phyloP scores from a whole-genome alignment of 2,797 vertebrate genomes.

The Amblyraja radiata region DNA sequence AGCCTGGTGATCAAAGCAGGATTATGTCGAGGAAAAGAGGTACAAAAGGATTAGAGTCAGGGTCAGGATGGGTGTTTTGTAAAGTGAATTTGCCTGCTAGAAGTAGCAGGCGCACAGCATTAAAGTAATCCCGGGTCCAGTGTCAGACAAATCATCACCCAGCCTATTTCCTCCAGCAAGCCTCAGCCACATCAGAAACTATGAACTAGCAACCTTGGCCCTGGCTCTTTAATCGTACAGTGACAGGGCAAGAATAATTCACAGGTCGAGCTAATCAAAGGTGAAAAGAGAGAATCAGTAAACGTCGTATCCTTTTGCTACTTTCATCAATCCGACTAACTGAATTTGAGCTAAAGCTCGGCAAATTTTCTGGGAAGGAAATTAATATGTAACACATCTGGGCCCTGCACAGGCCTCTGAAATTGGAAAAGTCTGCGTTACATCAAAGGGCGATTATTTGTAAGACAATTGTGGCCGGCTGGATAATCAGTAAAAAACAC shows the following conservation, averaged over 20 bases:
- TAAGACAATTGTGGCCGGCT: constrained; percentile 71
- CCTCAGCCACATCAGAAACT: constrained; percentile 53
- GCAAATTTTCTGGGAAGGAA: constrained; percentile 85
- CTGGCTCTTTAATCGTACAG: constrained; percentile 67
- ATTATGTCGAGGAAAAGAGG: constrained; percentile 8
- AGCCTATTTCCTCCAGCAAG: constrained; percentile 47
- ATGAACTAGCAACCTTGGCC: constrained; percentile 57
- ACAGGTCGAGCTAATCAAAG: constrained; percentile 95
- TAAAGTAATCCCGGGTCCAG: constrained; percentile 53
- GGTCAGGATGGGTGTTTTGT: constrained; percentile 38
- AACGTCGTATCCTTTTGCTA: constrained; percentile 91
- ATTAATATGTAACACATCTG: constrained; percentile 98
- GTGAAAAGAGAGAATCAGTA: constrained; percentile 98
- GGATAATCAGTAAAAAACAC: constrained; percentile 84
- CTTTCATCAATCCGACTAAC: constrained; percentile 99
- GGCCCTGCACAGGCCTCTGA: constrained; percentile 63
- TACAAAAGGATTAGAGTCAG: constrained; percentile 30
- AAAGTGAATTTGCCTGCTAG: constrained; percentile 34
- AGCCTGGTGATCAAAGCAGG: constrained; percentile 32
- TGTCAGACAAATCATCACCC: constrained; percentile 51
- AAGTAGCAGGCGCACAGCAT: constrained; percentile 41
- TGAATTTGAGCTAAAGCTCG: constrained; percentile 83
- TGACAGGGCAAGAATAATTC: constrained; percentile 79
- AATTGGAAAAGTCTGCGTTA: constrained; percentile 76
- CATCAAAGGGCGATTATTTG: constrained; percentile 74